A percentile compares a stretch with the other conserved stretches of the same genome.
These are phyloP conservation scores for Standfussiana lucernea DNA, from an alignment of 2,888 invertebrate species.

Conservation along the genomic window DNA sequence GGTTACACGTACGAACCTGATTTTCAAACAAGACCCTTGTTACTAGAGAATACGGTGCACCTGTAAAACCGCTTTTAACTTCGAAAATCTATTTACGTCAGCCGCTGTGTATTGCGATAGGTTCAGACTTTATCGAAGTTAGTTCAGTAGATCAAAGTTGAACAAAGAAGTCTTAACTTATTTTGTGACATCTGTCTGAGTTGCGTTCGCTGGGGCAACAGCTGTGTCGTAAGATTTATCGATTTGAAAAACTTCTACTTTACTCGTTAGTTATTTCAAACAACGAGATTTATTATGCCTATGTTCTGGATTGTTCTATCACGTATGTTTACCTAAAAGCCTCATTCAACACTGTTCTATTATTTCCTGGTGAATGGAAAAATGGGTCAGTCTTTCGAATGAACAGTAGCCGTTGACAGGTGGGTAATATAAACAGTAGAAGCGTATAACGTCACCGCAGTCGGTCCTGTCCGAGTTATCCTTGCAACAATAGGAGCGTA, in stretches of 20 bases:
- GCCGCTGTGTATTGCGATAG: slow-evolving; percentile 33
- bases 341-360: slow-evolving; percentile 24
- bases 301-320: slow-evolving; percentile 11
- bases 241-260: slow-evolving; percentile 30
- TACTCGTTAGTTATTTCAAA: slow-evolving; percentile 47
- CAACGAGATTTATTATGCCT: slow-evolving; percentile 33
- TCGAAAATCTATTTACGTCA: slow-evolving; percentile 56
- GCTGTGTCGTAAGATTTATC: slow-evolving; percentile 50
- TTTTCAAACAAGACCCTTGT: slow-evolving; percentile 55
- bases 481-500: slow-evolving; percentile 80
- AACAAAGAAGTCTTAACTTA: slow-evolving; percentile 49
- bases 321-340: slow-evolving; percentile 19
- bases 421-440: slow-evolving; percentile 48
- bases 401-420: slow-evolving; percentile 50
- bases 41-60: slow-evolving; percentile 48
- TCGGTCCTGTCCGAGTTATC: slow-evolving; percentile 68
- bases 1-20: slow-evolving; percentile 67
- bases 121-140: slow-evolving; percentile 53
- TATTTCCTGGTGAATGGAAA: slow-evolving; percentile 13
- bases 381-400: slow-evolving; percentile 9
- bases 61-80: slow-evolving; percentile 47
- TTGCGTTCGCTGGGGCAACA: slow-evolving; percentile 39
- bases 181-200: slow-evolving; percentile 47
- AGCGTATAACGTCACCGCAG: slow-evolving; percentile 36
- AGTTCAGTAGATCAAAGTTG: slow-evolving; percentile 60